Base-by-base conservation (phyloP, 2,888 invertebrate genomes). In the Yponomeuta evonymella region DNA sequence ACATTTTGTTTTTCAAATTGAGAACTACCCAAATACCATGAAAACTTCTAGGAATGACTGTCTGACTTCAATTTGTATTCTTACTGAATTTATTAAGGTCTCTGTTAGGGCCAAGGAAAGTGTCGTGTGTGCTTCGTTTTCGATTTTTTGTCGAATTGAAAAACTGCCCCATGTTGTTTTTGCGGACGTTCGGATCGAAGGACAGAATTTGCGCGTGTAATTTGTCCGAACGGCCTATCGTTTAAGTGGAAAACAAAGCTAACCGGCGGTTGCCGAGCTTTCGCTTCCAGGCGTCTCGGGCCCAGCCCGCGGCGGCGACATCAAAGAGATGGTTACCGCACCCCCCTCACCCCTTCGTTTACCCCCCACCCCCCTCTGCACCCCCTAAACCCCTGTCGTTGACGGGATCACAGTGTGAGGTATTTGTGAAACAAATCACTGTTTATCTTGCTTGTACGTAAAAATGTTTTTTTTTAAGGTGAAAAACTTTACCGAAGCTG, bases 171-270 rank as follows among this genome's bases (percentile, higher is more conserved):
- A 15, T 15, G 51, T 15, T 15, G 51, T 58, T 58, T 15, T 15
- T 15, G 12, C 51, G 51, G 51, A 58, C 51, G 71, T 77, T 75
- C 74, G 75, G 72, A 75, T 75, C 76, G 75, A 76, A 74, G 76
- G 78, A 78, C 77, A 77, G 75, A 71, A 73, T 75, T 66, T 30
- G 51, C 33, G 29, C 51, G 65, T 5, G 33, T 65, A 51, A 70
- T 62, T 70, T 15, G 12, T 48, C 63, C 64, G 23, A 70, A 64
- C 81, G 76, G 82, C 83, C 85, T 86, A 85, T 85, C 87, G 88
- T 88, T 88, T 87, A 87, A 88, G 83, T 84, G 81, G 86, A 87
- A 89, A 89, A 90, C 89, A 90, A 90, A 90, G 89, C 89, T 87
- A 87, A 89, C 86, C 88, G 86, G 83, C 78, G 89, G 89, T 88